These are phyloP conservation scores for Diarsia brunnea DNA, from an alignment of 2,888 invertebrate species.

Conservation along the genomic window DNA sequence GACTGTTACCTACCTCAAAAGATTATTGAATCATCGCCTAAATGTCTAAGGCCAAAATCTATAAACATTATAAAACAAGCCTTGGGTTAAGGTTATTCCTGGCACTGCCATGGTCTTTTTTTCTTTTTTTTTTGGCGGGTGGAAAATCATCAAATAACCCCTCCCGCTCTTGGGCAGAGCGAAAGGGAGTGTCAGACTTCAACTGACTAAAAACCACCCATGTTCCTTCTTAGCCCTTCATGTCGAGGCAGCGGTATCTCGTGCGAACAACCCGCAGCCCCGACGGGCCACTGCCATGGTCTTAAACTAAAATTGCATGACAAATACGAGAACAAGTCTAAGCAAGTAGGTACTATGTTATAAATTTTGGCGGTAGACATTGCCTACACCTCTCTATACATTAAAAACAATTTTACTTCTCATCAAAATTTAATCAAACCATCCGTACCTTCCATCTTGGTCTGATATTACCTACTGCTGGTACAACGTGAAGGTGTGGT, in stretches of 20 bases:
- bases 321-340: neutral
- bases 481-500: conserved; percentile 26
- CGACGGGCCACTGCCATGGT: neutral
- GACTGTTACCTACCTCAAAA: neutral
- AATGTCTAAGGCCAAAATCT: neutral
- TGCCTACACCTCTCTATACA: neutral
- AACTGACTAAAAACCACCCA: too few species aligned
- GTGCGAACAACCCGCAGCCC: too few species aligned
- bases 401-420: conserved; percentile 6
- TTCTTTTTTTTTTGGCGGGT: too few species aligned
- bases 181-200: too few species aligned
- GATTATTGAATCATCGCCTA: neutral
- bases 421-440: conserved; percentile 24
- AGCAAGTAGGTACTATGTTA: neutral
- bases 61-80: neutral
- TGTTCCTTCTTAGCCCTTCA: too few species aligned
- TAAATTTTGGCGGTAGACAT: neutral
- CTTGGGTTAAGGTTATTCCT: neutral
- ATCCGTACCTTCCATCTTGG: neutral
- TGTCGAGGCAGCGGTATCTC: too few species aligned
- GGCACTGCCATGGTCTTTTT: neutral
- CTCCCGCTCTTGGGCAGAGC: too few species aligned
- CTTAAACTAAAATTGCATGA: neutral
- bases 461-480: conserved; percentile 19
- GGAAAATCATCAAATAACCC: too few species aligned